These are phyloP conservation scores for Bimastos eiseni DNA, from an alignment of 2,888 invertebrate genomes.

Conservation along the genomic window DNA sequence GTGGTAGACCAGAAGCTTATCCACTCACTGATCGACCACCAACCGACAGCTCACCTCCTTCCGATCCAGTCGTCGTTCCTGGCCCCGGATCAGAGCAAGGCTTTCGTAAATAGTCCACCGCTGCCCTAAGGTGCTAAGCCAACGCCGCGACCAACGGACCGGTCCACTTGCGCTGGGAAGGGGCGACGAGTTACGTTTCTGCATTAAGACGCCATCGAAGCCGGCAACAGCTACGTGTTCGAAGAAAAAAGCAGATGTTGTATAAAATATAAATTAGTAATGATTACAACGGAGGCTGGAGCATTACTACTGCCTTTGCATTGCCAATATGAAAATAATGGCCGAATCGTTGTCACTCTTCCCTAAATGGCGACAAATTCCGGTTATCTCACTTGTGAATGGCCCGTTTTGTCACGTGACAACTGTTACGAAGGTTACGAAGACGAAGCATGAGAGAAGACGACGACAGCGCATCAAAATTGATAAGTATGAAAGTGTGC, in stretches of 20 bases:
- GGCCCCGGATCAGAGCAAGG: neutral
- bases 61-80: neutral
- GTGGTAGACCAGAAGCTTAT: neutral
- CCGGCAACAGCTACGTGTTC: neutral
- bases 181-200: neutral
- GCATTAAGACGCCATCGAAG: neutral
- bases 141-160: neutral
- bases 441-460: neutral
- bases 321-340: neutral
- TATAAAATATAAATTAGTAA: neutral
- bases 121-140: neutral
- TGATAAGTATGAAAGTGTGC: neutral
- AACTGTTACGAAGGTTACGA: neutral
- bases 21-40: neutral
- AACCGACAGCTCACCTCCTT: neutral
- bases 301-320: neutral
- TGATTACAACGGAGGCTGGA: neutral
- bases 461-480: neutral
- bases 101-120: slow-evolving; percentile 5
- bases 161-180: neutral
- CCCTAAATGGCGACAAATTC: neutral
- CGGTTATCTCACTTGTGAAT: slow-evolving; percentile 6
- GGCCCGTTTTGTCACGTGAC: slow-evolving; percentile 7
- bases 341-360: neutral
- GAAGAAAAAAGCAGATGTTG: neutral